Evolutionary conservation across 2,797 vertebrate species (phyloP), one percentile per base, ranked within the genome.

Genomic region (Aulostomus chinensis): DNA sequence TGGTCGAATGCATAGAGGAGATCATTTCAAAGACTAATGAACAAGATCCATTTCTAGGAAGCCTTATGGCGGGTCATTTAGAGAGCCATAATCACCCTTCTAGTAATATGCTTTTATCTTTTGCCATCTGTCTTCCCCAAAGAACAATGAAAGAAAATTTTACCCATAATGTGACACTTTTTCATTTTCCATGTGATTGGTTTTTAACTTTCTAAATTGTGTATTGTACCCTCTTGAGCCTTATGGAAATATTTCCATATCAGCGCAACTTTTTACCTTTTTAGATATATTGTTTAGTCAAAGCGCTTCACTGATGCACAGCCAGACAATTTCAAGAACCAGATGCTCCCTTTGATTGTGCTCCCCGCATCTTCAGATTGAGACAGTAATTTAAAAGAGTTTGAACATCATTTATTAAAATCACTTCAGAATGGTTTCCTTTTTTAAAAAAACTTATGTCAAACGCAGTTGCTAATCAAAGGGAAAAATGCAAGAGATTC

Each of bases 1-100:
- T 68, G 78, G 78, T 82, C 38, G 63, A 78, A 68, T 84, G 79
- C 56, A 63, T 37, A 18, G 70, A 76, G 40, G 45, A 61, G 71
- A 72, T 65, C 67, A 70, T 83, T 87, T 78, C 33, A 77, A 81
- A 76, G 80, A 84, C 80, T 83, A 87, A 90, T 81, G 80, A 76
- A 7, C 54, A 57, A 76, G 82, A 91, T 90, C 88, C 83, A 88
- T 91, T 90, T 76, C 73, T 53, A 24, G 56, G 61, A 70, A 83
- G 73, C 67, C 76, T 67, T 59, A 74, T 79, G 83, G 81, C 74
- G 42, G 53, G 82, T 80, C 76, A 58, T 78, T 81, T 73, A 72
- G 58, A 62, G 58, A 62, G 61, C 47, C 58, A 74, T 84, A 72
- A 84, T 85, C 66, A 57, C 59, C 79, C 50, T 39, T 47, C 57